Evolutionary conservation across 2,113 vertebrate genomes (phyloP).

Genomic region (Sarotherodon lohbergeri): DNA sequence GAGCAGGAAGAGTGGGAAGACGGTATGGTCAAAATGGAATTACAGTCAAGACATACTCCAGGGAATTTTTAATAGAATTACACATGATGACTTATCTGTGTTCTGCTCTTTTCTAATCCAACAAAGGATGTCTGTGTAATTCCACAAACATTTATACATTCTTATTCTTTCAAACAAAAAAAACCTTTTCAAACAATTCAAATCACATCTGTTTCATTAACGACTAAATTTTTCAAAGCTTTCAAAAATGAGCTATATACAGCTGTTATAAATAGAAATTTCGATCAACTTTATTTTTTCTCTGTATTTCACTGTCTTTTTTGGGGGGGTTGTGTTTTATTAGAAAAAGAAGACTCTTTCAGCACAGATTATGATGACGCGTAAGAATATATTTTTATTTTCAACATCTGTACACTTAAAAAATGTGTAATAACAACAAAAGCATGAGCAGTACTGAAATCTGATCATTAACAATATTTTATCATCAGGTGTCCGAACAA

Average conservation of each 20-base stretch:
- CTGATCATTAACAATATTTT: not conserved
- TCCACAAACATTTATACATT: not conserved
- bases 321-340: not conserved
- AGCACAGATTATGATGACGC: not conserved
- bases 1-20: not conserved
- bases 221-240: rapidly evolving
- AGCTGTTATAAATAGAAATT: not conserved
- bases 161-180: not conserved
- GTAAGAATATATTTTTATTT: not conserved
- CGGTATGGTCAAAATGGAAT: not conserved
- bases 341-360: not conserved
- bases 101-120: not conserved
- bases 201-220: not conserved
- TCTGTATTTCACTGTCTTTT: not conserved
- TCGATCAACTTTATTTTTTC: not conserved
- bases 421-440: not conserved
- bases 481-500: not conserved
- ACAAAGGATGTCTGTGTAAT: not conserved
- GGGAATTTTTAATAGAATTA: not conserved
- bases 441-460: not conserved
- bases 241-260: not conserved
- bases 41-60: not conserved
- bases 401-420: not conserved
- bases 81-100: not conserved
- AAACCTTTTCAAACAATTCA: not conserved